Evolutionary conservation across 2,797 vertebrate genomes (phyloP).

Genomic region (Oreortyx pictus): DNA sequence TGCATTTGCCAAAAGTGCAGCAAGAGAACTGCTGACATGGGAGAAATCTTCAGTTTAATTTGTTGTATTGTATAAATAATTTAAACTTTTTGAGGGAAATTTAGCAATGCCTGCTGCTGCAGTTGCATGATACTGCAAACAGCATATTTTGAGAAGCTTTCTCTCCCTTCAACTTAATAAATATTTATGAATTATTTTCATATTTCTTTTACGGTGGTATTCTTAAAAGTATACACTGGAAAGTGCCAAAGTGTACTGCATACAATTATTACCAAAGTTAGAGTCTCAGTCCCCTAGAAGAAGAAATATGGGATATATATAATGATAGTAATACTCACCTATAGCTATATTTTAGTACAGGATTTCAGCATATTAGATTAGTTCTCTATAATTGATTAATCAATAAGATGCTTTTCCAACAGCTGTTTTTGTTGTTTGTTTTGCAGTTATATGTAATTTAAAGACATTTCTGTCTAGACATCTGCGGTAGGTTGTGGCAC

Average conservation of each 20-base stretch:
- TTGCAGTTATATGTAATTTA: neutral
- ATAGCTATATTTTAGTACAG: fast-evolving
- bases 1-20: neutral
- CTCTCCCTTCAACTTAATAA: neutral
- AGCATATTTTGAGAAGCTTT: slow-evolving; percentile 6
- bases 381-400: neutral
- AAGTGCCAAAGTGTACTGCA: neutral
- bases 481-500: neutral
- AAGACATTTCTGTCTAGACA: neutral
- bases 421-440: neutral
- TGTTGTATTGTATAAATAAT: slow-evolving; percentile 27
- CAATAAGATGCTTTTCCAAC: neutral
- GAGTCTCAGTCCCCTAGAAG: neutral
- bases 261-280: neutral
- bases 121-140: neutral
- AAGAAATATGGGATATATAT: neutral
- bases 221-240: neutral
- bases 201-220: neutral
- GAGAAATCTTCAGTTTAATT: slow-evolving; percentile 43
- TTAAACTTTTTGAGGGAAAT: slow-evolving; percentile 3
- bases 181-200: slow-evolving; percentile 14
- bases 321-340: neutral
- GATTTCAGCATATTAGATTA: neutral
- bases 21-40: slow-evolving; percentile 42
- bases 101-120: slow-evolving; percentile 3